Evolutionary conservation across 2,797 vertebrate genomes (phyloP), one percentile per base, ranked within the genome.

Genomic region (Lutjanus campechanus): DNA sequence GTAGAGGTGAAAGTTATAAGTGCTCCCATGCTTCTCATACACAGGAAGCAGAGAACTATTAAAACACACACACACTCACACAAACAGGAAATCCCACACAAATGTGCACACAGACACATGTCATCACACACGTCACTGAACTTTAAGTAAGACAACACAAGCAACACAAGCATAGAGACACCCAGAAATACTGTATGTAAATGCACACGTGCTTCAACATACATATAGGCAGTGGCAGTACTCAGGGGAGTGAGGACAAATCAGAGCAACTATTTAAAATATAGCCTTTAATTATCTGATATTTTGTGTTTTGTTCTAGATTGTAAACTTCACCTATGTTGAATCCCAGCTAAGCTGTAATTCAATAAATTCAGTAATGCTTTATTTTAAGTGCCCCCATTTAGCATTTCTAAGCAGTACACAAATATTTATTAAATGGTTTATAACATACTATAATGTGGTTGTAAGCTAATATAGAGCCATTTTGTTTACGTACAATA

Each of bases 1-100:
- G 1, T 25, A 73, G n/a, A 84, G 82, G 69, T 80, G 73, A 72
- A 77, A 72, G 71, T 73, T 60, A 7, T 62, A 78, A 82, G 70
- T 81, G 55, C 63, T 83, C 40, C 80, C 67, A 76, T 44, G 53
- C 17, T 76, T 71, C 79, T 73, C 64, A 51, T 69, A 56, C 49
- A 70, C 44, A 75, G 64, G 58, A 59, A 69, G 11, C 54, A 64
- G 49, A 25, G 66, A 40, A 51, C 51, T 55, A 62, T 73, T 75
- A n/a, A 59, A 66, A 70, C 56, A 68, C 12, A 40, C 15, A 54
- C 16, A 47, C 5, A 47, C 46, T 16, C 13, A 51, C 16, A 72
- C 1, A 60, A 46, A 36, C 41, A 65, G 63, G 25, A 54, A 76
- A 56, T 36, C 73, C 46, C 60, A 70, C 46, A 73, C n/a, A 58